Evolutionary conservation across 2,797 vertebrate species (phyloP), one percentile per base, ranked within the genome.

Genomic region (Danio tinwini): DNA sequence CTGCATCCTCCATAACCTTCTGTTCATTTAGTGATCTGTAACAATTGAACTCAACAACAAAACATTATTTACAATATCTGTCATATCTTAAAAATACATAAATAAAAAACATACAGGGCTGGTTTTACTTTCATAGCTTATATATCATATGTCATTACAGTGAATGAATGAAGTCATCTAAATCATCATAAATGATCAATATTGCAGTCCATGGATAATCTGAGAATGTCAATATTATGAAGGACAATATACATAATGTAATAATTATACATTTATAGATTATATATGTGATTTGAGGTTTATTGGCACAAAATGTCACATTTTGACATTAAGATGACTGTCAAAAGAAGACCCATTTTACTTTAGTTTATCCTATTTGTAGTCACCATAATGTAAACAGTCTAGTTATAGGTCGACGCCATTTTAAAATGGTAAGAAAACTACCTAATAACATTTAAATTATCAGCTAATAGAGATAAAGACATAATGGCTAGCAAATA

Each of bases 11-110:
- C 6, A 49, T 59, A 49, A 61, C 7, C 12, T 44, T 50, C 10
- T 12, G 6, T 47, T 73, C 13, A 59, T 29, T 68, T 50, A 56
- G n/a, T 45, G 70, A 29, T 73, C 19, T 59, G 45, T 47, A 12
- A 47, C 45, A 47, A 47, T 47, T 47, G 45, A 12, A 47, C 7
- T 47, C 45, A 47, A 47, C 7, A 7, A 47, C 45, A 29, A 29
- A 29, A 29, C 29, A 29, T 29, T 29, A 29, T 29, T 29, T 29
- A 29, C 29, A 29, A 29, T 3, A 29, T 29, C 29, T 29, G 3
- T 29, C 29, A 3, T 29, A 1, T 29, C 29, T 29, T 29, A 29
- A 29, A 29, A 29, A 29, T 29, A 29, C 29, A 29, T 29, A 29
- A 29, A n/a, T n/a, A n/a, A 29, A 29, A 29, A 29, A 29, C 29